Evolutionary conservation across 2,113 vertebrate species (phyloP).

Genomic region (Pachypanchax playfairii): DNA sequence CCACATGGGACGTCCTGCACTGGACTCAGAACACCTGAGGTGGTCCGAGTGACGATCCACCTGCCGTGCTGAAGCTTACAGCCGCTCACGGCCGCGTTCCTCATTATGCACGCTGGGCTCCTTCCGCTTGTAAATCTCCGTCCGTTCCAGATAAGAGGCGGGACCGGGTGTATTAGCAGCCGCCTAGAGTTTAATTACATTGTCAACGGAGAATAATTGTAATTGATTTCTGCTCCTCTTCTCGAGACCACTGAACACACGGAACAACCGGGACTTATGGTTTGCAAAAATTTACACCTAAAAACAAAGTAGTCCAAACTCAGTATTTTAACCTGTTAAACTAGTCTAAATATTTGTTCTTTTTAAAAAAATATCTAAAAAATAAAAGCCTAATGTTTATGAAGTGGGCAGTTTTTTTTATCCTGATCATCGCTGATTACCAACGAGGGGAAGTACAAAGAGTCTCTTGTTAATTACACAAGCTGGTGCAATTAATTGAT

Average conservation of each 20-base stretch:
- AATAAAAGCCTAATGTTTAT: too few species aligned
- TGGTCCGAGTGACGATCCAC: not conserved
- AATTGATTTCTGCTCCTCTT: constrained; percentile 87
- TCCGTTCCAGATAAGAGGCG: constrained; percentile 79
- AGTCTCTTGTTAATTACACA: constrained; percentile 69
- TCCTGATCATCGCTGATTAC: too few species aligned
- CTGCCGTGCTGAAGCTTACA: too few species aligned
- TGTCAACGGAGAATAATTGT: constrained; percentile 96
- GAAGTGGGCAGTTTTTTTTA: too few species aligned
- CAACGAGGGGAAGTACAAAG: not conserved
- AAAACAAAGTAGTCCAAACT: not conserved
- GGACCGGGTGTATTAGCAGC: constrained; percentile 69
- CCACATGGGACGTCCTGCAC: not conserved
- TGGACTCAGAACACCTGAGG: not conserved
- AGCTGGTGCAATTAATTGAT: constrained; percentile 70
- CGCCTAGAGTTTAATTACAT: constrained; percentile 89
- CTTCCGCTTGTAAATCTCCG: constrained; percentile 80
- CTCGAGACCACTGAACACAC: constrained; percentile 34
- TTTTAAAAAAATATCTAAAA: too few species aligned
- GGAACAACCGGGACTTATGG: not conserved
- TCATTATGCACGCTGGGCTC: constrained; percentile 35
- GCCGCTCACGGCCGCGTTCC: constrained; percentile 10
- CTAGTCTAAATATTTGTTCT: too few species aligned
- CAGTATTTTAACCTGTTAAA: too few species aligned
- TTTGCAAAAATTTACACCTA: not conserved